phyloP scores from a whole-genome alignment of 35 echinoderm and acorn worm genomes.

The Heliocidaris erythrogramma region DNA sequence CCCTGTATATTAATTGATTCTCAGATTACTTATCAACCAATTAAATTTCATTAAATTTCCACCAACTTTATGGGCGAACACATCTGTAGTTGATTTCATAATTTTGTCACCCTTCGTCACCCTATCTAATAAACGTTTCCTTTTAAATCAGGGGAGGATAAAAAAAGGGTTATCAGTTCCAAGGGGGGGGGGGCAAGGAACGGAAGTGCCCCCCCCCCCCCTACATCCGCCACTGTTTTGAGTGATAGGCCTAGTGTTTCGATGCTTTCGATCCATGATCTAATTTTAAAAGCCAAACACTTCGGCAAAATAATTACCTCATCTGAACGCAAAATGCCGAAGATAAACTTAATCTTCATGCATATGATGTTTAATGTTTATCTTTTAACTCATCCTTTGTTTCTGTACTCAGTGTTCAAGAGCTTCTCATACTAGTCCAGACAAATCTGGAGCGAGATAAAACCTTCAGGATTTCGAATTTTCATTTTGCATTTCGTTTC shows the following conservation, averaged over 20 bases:
- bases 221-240: too few relatives aligned
- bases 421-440: background rate
- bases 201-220: too few relatives aligned
- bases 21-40: background rate
- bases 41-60: background rate
- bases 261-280: too few relatives aligned
- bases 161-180: too few relatives aligned
- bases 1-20: background rate
- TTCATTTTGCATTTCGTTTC: background rate
- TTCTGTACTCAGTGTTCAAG: background rate
- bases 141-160: too few relatives aligned
- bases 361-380: too few relatives aligned
- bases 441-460: background rate
- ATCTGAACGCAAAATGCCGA: too few relatives aligned
- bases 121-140: background rate
- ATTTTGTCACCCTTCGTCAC: background rate
- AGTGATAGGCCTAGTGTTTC: too few relatives aligned
- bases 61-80: background rate
- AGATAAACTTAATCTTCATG: too few relatives aligned
- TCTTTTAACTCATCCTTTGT: background rate
- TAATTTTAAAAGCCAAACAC: too few relatives aligned
- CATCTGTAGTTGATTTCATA: background rate
- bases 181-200: too few relatives aligned
- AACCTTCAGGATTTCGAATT: background rate
- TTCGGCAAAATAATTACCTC: too few relatives aligned